phyloP scores from a whole-genome alignment of 2,888 invertebrate genomes.

The Callinectes sapidus region DNA sequence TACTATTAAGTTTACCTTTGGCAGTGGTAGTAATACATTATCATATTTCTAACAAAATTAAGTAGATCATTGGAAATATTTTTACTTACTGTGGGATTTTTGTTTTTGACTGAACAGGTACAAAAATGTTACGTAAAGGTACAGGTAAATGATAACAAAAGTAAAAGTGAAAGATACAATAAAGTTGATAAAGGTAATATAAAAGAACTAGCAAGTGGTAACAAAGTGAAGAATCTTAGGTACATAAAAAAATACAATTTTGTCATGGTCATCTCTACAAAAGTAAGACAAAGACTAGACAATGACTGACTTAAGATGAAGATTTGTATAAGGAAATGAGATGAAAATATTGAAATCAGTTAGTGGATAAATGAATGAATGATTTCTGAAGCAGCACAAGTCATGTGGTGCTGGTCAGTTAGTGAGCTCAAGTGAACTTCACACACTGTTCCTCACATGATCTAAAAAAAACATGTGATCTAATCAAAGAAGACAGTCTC shows the following conservation, averaged over 20 bases:
- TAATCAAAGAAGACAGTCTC: neutral
- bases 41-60: neutral
- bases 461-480: neutral
- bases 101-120: neutral
- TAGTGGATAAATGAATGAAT: neutral
- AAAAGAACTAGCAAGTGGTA: neutral
- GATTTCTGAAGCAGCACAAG: neutral
- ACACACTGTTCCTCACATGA: neutral
- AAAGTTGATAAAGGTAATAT: neutral
- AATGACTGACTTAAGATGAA: neutral
- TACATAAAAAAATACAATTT: neutral
- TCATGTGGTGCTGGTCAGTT: neutral
- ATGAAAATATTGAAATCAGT: neutral
- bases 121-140: neutral
- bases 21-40: neutral
- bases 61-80: neutral
- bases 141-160: neutral
- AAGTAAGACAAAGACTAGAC: slow-evolving; percentile 20
- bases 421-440: neutral
- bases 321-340: neutral
- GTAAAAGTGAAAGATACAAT: neutral
- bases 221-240: neutral
- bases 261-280: neutral
- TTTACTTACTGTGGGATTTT: neutral
- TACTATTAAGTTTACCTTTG: neutral